Evolutionary conservation across 1,140 invertebrate genomes (phyloP), one percentile per base, ranked within the genome.

Genomic region (Macrotrachela quadricornifera): DNA sequence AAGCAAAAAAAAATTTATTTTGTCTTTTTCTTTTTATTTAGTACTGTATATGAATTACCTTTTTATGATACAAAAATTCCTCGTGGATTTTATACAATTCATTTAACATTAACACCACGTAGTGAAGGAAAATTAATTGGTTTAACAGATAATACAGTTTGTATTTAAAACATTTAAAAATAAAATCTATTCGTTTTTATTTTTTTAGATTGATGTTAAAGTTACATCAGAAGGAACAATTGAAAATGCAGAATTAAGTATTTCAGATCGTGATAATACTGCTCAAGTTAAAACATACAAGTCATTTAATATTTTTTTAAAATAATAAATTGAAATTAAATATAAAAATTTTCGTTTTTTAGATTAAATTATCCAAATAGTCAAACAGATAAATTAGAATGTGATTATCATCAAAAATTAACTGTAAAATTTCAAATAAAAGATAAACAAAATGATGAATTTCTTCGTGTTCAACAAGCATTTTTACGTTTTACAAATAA

Each of bases 331-430:
- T n/a, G 21, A 30, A 30, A 30, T 30, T 30, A 2, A 4, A 30
- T 30, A 30, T 30, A 30, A 30, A 30, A n/a, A n/a, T n/a, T n/a
- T n/a, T n/a, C n/a, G n/a, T 30, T 8, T 30, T 4, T 4, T 30
- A 30, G 21, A 30, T 30, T 30, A 8, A 30, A 2, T 30, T 8
- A 30, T 30, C 21, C 21, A 30, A 30, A 30, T 30, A 8, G 2
- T 30, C 8, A 4, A 30, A 4, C 21, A 4, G 73, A 75, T 41
- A 71, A 73, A 30, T 55, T 74, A 40, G 79, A 84, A 62, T 82
- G 81, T 16, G 87, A 95, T 71, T 79, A 78, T 53, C 80, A 86
- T 58, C 86, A 94, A 66, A 87, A 86, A 67, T 67, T 96, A 39
- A 71, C 82, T 1, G 71, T 92, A 53, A 82, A 82, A 63, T 85